phyloP scores from a whole-genome alignment of 1,140 invertebrate species.

The Oryzaephilus surinamensis region DNA sequence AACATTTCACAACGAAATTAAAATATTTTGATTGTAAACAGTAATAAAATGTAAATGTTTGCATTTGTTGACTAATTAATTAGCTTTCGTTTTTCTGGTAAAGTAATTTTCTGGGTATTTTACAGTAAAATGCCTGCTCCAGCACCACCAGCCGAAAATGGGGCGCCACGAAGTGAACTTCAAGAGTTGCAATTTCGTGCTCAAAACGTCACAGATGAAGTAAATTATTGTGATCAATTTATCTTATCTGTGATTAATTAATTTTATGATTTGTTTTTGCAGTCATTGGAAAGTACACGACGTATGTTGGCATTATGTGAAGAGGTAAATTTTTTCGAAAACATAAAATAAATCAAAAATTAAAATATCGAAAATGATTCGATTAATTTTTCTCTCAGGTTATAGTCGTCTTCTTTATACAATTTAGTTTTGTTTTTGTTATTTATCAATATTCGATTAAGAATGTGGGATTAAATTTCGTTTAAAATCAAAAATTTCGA shows the following conservation, averaged over 20 bases:
- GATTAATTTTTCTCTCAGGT: conserved; percentile 5
- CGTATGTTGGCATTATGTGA: conserved; percentile 93
- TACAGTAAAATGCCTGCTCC: conserved; percentile 45
- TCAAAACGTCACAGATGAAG: conserved; percentile 83
- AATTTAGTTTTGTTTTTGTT: too few species aligned
- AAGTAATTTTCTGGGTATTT: too few species aligned
- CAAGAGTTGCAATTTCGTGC: conserved; percentile 83
- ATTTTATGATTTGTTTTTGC: conserved; percentile 41
- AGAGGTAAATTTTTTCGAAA: conserved; percentile 67
- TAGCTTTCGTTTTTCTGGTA: too few species aligned
- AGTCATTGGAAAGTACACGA: conserved; percentile 94
- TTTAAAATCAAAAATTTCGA: too few species aligned
- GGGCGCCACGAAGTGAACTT: conserved; percentile 72
- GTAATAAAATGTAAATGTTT: too few species aligned
- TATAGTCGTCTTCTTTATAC: too few species aligned
- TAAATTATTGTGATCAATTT: conserved; percentile 38
- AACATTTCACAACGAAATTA: too few species aligned
- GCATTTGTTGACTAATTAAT: too few species aligned
- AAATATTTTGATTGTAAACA: too few species aligned
- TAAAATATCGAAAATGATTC: neutral
- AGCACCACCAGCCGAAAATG: conserved; percentile 50
- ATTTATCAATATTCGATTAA: too few species aligned
- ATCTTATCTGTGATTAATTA: neutral
- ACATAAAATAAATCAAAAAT: neutral
- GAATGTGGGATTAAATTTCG: too few species aligned